Percentiles rank a stretch among this genome's conserved stretches.
phyloP scores from a whole-genome alignment of 2,797 vertebrate genomes.

The Sphaeramia orbicularis region DNA sequence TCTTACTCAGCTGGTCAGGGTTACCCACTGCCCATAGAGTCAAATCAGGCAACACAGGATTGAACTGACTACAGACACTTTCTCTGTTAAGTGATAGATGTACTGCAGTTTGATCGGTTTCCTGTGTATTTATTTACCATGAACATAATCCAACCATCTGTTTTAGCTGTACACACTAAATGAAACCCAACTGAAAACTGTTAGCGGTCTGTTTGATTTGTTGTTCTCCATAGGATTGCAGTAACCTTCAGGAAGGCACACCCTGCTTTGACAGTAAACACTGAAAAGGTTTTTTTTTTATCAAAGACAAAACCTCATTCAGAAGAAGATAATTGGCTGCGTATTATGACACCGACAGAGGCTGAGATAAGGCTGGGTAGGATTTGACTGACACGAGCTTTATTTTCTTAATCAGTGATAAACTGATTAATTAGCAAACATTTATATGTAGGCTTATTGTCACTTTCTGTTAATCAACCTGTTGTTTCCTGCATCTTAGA shows the following conservation, averaged over 20 bases:
- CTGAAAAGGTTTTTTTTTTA: slow-evolving; percentile 21
- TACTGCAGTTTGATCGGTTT: neutral
- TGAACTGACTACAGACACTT: slow-evolving; percentile 1
- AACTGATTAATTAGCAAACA: neutral
- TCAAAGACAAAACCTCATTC: slow-evolving; percentile 20
- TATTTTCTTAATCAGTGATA: slow-evolving; percentile 8
- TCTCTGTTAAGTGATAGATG: neutral
- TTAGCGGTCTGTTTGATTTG: slow-evolving; percentile 14
- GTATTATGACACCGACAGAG: slow-evolving; percentile 14
- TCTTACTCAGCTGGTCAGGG: slow-evolving; percentile 13
- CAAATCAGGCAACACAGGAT: slow-evolving; percentile 17
- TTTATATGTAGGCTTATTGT: too few relatives aligned
- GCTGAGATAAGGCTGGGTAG: slow-evolving; percentile 17
- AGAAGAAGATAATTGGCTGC: slow-evolving; percentile 44
- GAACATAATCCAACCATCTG: too few relatives aligned
- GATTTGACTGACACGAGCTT: neutral
- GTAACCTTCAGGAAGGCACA: slow-evolving; percentile 17
- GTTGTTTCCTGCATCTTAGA: too few relatives aligned
- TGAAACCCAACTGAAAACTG: slow-evolving; percentile 6
- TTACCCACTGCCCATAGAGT: slow-evolving; percentile 11
- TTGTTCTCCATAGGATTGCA: slow-evolving; percentile 15
- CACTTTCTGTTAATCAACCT: too few relatives aligned
- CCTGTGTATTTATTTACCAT: neutral
- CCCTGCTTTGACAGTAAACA: slow-evolving; percentile 16
- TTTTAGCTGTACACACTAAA: slow-evolving; percentile 10